phyloP scores from a whole-genome alignment of 1,140 invertebrate genomes.

The Caerostris darwini region DNA sequence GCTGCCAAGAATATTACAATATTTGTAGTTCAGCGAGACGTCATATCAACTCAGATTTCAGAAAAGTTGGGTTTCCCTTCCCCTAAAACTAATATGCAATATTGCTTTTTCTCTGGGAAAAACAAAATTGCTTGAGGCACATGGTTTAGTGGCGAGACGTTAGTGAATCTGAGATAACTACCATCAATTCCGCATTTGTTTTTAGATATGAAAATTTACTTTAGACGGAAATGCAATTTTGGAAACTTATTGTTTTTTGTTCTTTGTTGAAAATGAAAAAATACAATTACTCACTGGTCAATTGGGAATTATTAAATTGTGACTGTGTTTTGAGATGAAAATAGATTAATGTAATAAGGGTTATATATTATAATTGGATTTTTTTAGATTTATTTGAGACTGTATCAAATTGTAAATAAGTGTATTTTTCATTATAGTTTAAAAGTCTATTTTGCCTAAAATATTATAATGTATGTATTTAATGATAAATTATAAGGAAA shows the following conservation, averaged over 20 bases:
- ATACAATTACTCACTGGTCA: too few species aligned
- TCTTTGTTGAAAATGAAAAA: too few species aligned
- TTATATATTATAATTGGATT: too few species aligned
- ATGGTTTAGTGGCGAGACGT: not conserved
- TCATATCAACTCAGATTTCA: constrained; percentile 30
- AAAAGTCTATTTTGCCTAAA: too few species aligned
- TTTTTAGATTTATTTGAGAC: too few species aligned
- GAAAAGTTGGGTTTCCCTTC: not conserved
- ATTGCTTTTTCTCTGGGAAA: not conserved
- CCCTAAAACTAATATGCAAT: not conserved
- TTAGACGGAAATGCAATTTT: not conserved
- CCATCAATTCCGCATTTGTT: not conserved
- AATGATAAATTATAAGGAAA: too few species aligned
- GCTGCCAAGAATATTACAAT: constrained; percentile 16
- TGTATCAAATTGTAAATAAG: too few species aligned
- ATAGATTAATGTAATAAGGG: too few species aligned
- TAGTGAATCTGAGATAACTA: not conserved
- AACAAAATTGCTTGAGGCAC: not conserved
- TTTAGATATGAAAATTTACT: not conserved
- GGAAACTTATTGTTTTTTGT: not conserved
- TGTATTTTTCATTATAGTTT: too few species aligned
- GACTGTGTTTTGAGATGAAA: too few species aligned
- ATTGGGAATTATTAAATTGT: too few species aligned
- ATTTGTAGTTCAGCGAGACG: constrained; percentile 4
- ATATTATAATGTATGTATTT: too few species aligned